Evolutionary conservation across 2,888 invertebrate genomes (phyloP).

Genomic region (Temnothorax rugatulus): DNA sequence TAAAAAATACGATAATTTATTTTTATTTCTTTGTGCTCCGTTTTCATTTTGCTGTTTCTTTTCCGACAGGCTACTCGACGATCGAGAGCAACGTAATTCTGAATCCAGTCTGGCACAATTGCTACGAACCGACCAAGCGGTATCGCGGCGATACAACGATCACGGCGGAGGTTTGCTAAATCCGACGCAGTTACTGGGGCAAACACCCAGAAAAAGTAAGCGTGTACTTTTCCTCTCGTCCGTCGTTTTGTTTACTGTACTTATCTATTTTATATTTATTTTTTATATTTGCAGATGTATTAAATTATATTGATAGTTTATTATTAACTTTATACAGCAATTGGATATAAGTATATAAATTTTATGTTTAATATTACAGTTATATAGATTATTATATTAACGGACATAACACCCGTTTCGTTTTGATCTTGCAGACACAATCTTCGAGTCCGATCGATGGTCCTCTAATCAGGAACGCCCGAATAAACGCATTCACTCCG

Average conservation of each 20-base stretch:
- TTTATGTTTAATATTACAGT: not conserved
- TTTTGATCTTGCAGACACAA: conserved; percentile 52
- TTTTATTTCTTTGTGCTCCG: not conserved
- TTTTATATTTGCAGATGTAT: conserved; percentile 8
- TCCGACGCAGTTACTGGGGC: conserved; percentile 83
- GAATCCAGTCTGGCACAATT: conserved; percentile 87
- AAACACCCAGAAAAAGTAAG: conserved; percentile 81
- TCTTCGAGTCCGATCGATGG: conserved; percentile 64
- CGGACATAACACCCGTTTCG: not conserved
- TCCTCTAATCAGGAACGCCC: conserved; percentile 68
- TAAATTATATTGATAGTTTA: not conserved
- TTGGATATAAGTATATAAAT: not conserved
- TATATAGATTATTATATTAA: not conserved
- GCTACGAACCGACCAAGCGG: conserved; percentile 85
- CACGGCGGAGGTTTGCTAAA: conserved; percentile 85
- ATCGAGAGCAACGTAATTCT: conserved; percentile 68
- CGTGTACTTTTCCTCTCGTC: conserved; percentile 1
- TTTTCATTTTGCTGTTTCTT: conserved; percentile 3
- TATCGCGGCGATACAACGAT: conserved; percentile 84
- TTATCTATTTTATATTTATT: not conserved
- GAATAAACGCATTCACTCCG: conserved; percentile 80
- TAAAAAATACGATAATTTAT: not conserved
- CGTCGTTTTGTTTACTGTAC: not conserved
- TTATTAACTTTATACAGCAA: not conserved
- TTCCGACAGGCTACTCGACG: conserved; percentile 63